Evolutionary conservation across 2,113 vertebrate genomes (phyloP).

Genomic region (Nyctereutes procyonoides): DNA sequence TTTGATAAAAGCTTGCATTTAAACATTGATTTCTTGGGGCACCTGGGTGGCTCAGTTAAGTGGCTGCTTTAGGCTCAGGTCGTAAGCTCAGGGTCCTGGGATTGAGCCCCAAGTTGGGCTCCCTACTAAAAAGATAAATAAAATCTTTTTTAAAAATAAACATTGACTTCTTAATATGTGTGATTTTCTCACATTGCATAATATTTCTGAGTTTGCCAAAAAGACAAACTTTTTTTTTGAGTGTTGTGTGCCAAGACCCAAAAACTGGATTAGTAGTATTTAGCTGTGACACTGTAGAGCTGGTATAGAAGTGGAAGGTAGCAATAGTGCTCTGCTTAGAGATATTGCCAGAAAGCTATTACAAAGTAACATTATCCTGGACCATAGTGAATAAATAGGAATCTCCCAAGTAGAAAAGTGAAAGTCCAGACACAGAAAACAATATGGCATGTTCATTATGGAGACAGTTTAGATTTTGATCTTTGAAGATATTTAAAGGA

Average conservation of each 20-base stretch:
- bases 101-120: too few relatives aligned
- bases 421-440: background rate
- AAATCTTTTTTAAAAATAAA: too few relatives aligned
- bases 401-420: background rate
- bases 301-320: background rate
- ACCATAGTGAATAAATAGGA: background rate
- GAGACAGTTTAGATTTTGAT: background rate
- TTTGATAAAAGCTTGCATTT: conserved; percentile 9
- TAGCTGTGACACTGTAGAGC: background rate
- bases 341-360: background rate
- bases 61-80: too few relatives aligned
- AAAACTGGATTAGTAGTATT: background rate
- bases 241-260: background rate
- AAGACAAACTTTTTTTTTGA: background rate
- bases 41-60: too few relatives aligned
- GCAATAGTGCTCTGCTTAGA: background rate
- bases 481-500: conserved; percentile 32
- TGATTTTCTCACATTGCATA: background rate
- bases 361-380: background rate
- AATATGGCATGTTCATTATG: background rate
- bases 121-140: too few relatives aligned
- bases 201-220: background rate
- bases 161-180: background rate
- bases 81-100: too few relatives aligned
- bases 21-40: background rate